These are phyloP conservation scores for Lycocorax pyrrhopterus DNA, from an alignment of 2,113 vertebrate genomes.

Conservation along the genomic window DNA sequence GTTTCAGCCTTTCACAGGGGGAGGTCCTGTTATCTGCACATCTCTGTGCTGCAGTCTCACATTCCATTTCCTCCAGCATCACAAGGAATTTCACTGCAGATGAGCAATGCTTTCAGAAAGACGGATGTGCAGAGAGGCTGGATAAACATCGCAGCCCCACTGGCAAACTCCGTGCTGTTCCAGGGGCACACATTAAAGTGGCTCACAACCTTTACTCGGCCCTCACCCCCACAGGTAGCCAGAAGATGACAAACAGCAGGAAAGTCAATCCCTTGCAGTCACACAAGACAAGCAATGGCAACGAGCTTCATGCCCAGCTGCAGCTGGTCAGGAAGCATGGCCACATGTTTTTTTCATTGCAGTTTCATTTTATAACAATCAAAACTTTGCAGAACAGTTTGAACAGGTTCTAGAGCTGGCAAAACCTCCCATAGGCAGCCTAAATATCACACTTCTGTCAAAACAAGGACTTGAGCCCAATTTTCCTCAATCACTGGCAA, in stretches of 20 bases:
- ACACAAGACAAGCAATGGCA: not conserved
- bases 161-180: not conserved
- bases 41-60: not conserved
- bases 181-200: not conserved
- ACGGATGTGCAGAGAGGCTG: not conserved
- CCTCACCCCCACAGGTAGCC: not conserved
- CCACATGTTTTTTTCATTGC: not conserved
- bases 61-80: not conserved
- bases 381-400: not conserved
- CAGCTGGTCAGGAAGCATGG: not conserved
- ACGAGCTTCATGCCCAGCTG: not conserved
- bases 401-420: not conserved
- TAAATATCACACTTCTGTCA: not conserved
- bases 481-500: not conserved
- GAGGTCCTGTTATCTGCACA: not conserved
- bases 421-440: not conserved
- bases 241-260: not conserved
- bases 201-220: not conserved
- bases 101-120: not conserved
- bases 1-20: not conserved
- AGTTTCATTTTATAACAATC: not conserved
- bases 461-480: not conserved
- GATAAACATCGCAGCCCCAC: not conserved
- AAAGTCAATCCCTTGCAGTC: not conserved
- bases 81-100: not conserved